Evolutionary conservation across 2,797 vertebrate genomes (phyloP), one percentile per base, ranked within the genome.

Genomic region (Sebastes kiyomatsui): DNA sequence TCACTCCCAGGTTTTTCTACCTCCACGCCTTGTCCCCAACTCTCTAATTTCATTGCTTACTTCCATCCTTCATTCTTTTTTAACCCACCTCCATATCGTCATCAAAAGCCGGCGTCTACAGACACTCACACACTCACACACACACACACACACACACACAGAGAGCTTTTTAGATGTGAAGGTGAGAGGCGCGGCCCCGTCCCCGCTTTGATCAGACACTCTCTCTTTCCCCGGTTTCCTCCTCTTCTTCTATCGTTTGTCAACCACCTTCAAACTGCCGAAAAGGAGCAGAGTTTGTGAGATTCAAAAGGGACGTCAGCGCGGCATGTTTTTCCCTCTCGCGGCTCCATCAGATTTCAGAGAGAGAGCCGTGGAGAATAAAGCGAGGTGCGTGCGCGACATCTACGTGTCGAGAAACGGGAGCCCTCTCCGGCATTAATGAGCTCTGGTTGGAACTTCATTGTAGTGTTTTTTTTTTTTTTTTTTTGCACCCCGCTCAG

Each of bases 131-230:
- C 70, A 9, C 75, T 14, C 55, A 52, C 38, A 64, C 60, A 49
- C 70, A 9, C 75, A n/a, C 56, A 61, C 42, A 65, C 60, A 32
- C 38, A 12, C 38, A 13, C 58, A 55, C 16, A 18, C 67, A 46
- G 22, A 20, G 1, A 67, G 25, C 42, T 61, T 73, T 69, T 77
- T 66, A 55, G 65, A 68, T 68, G 64, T 73, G 71, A 79, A 84
- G 73, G 77, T 60, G 68, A 54, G 72, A 80, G 81, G 35, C 1
- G 16, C 25, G 2, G 33, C 61, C 73, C 9, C 23, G 1, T 28
- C 62, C 72, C 10, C 7, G 20, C 75, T 91, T 91, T 91, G 80
- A 90, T 88, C 78, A 87, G 32, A 12, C 62, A 16, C 62, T 58
- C 22, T 42, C n/a, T 16, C 56, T 20, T 9, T 20, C 54, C 56